Percentiles rank a stretch among this genome's conserved stretches.
Conservation (phyloP, 2,888 invertebrate genomes). For the Campaea margaritaria region DNA sequence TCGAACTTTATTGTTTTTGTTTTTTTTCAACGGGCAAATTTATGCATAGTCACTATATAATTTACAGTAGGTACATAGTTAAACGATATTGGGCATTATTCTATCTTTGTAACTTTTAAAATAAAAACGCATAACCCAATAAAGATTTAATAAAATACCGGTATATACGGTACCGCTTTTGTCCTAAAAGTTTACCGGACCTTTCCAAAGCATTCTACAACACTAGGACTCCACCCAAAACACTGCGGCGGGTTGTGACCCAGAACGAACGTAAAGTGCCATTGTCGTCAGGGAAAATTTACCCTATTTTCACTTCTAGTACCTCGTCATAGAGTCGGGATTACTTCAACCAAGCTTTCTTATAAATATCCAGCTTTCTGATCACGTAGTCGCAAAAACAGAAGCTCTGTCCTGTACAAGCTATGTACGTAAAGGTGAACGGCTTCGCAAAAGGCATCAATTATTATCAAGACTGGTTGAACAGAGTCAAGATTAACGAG, state of each 20-base stretch:
- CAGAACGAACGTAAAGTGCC: slow-evolving; percentile 25
- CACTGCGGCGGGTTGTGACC: slow-evolving; percentile 33
- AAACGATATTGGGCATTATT: too few species aligned
- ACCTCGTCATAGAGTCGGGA: slow-evolving; percentile 1
- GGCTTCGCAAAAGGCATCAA: slow-evolving; percentile 19
- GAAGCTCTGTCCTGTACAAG: slow-evolving; percentile 3
- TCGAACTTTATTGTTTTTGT: too few species aligned
- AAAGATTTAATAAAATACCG: not conserved
- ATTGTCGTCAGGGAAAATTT: slow-evolving; percentile 2
- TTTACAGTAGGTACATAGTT: too few species aligned
- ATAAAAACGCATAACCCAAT: too few species aligned
- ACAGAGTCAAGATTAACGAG: slow-evolving; percentile 17
- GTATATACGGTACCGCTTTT: not conserved
- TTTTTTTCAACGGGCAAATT: too few species aligned
- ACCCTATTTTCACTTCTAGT: slow-evolving; percentile 7
- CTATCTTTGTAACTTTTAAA: too few species aligned
- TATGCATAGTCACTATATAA: too few species aligned
- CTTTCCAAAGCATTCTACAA: slow-evolving; percentile 8
- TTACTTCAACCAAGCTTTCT: not conserved
- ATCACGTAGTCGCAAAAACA: slow-evolving; percentile 36
- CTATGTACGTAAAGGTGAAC: slow-evolving; percentile 17
- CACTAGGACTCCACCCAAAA: slow-evolving; percentile 25
- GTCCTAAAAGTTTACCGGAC: not conserved
- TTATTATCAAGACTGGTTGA: slow-evolving; percentile 10
- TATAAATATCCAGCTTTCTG: slow-evolving; percentile 28